Conservation (phyloP, 2,888 invertebrate genomes). For the Polymixis lichenea region DNA sequence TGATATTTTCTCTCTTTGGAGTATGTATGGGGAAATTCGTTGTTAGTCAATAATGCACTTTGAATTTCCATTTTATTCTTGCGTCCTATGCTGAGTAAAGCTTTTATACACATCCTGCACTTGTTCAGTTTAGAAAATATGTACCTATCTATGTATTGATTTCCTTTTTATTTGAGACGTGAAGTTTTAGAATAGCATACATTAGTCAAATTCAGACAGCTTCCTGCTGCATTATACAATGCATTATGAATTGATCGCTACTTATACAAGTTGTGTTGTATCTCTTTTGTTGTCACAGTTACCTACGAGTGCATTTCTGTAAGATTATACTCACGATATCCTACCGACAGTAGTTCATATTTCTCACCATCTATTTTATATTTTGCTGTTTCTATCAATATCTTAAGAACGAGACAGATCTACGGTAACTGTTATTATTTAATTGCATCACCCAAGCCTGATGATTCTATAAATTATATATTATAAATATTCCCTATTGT, state of each 20-base stretch:
- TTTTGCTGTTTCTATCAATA: background rate
- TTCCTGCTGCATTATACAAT: constrained; percentile 22
- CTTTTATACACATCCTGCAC: constrained; percentile 5
- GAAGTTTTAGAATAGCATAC: constrained; percentile 22
- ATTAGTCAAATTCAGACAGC: constrained; percentile 23
- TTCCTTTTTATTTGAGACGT: background rate
- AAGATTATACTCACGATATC: background rate
- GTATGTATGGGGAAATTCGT: constrained; percentile 10
- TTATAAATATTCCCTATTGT: background rate
- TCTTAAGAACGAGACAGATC: background rate
- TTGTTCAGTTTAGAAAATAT: constrained; percentile 21
- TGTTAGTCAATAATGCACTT: constrained; percentile 17
- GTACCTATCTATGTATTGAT: constrained; percentile 24
- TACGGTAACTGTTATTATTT: background rate
- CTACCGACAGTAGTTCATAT: background rate
- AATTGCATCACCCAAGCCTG: background rate
- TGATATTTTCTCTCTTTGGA: constrained; percentile 5
- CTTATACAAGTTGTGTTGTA: constrained; percentile 9
- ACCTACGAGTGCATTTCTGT: background rate
- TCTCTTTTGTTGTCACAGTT: constrained; percentile 5
- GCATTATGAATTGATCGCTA: constrained; percentile 6
- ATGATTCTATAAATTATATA: background rate
- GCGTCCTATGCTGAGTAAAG: background rate
- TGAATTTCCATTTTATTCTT: constrained; percentile 26
- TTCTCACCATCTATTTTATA: too few relatives aligned